Conservation (phyloP, 2,888 invertebrate species). For the Pecten maximus region DNA sequence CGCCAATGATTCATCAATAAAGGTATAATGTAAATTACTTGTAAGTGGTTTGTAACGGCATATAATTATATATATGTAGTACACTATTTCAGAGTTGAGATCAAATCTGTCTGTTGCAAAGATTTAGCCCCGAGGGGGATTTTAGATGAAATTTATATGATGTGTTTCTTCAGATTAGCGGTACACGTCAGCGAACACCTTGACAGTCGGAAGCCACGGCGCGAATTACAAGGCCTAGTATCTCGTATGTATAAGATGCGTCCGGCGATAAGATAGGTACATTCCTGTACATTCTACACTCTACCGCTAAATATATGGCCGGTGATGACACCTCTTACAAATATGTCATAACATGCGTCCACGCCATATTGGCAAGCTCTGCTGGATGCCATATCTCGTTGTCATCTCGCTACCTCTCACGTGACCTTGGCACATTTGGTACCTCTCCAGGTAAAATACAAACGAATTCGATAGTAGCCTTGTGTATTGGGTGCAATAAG, state of each 20-base stretch:
- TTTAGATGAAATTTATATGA: constrained; percentile 35
- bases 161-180: neutral
- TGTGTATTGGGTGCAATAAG: neutral
- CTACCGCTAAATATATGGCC: neutral
- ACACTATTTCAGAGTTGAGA: neutral
- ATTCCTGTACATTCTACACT: neutral
- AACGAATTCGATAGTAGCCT: neutral
- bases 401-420: neutral
- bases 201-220: neutral
- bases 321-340: constrained; percentile 9
- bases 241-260: neutral
- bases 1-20: neutral
- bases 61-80: neutral
- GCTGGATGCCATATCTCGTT: neutral
- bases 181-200: neutral
- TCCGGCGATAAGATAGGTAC: neutral
- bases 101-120: neutral
- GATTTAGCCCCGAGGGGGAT: constrained; percentile 6
- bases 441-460: neutral
- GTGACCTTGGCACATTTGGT: neutral
- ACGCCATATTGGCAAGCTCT: neutral
- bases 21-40: neutral
- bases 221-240: constrained; percentile 7
- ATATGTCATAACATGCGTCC: constrained; percentile 24
- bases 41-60: neutral